Conservation (phyloP, 2,797 vertebrate species). For the Alfaro cultratus region DNA sequence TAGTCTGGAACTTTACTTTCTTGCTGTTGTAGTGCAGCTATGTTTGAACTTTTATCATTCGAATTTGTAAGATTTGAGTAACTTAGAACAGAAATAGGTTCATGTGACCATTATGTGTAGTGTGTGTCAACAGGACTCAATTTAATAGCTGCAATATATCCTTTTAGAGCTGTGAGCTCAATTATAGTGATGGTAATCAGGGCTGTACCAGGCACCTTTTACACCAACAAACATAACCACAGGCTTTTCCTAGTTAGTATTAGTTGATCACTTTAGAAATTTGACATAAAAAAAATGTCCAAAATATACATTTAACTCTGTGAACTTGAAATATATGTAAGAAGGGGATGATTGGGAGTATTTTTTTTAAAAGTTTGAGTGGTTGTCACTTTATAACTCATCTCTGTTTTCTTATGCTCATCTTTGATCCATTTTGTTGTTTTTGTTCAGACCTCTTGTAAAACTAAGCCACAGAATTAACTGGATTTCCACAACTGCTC, state of each 20-base stretch:
- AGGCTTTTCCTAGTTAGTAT: neutral
- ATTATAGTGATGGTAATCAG: neutral
- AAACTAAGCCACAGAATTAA: neutral
- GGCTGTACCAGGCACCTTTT: neutral
- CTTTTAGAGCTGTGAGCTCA: neutral
- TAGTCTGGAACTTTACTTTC: conserved; percentile 5
- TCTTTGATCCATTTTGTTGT: neutral
- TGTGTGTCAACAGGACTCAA: neutral
- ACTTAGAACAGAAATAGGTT: neutral
- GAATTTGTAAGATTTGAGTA: neutral
- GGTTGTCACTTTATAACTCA: neutral
- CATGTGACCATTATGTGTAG: neutral
- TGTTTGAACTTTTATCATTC: neutral
- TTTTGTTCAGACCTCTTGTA: neutral
- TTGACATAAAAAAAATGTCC: neutral
- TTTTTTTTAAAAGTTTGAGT: neutral
- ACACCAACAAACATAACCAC: neutral
- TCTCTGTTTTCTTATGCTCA: neutral
- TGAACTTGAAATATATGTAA: neutral
- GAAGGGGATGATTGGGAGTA: neutral
- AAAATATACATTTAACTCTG: neutral
- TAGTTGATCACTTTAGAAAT: neutral
- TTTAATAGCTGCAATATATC: neutral
- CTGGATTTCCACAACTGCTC: neutral
- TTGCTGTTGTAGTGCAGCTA: conserved; percentile 3